Evolutionary conservation across 2,888 invertebrate genomes (phyloP).

Genomic region (Nycteola revayana): DNA sequence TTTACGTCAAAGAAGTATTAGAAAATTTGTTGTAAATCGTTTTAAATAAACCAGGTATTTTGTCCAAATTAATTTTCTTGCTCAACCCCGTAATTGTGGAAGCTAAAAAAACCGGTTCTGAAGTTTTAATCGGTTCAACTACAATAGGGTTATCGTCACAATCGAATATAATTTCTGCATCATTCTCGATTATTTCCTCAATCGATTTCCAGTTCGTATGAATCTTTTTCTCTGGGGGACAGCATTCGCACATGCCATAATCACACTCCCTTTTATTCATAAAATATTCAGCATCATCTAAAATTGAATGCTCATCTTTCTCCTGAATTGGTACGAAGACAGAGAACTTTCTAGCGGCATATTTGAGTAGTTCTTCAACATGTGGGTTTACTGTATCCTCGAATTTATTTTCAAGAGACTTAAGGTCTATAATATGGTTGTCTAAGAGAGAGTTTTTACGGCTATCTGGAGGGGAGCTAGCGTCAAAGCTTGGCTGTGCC

Average conservation of each 20-base stretch:
- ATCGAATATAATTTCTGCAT: slow-evolving; percentile 76
- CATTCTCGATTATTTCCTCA: slow-evolving; percentile 73
- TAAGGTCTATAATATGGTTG: slow-evolving; percentile 33
- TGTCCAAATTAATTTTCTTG: slow-evolving; percentile 47
- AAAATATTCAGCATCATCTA: slow-evolving; percentile 67
- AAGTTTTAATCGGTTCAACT: slow-evolving; percentile 48
- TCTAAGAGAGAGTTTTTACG: slow-evolving; percentile 44
- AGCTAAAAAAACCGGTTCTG: slow-evolving; percentile 27
- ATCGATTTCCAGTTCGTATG: slow-evolving; percentile 67
- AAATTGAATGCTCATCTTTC: slow-evolving; percentile 57
- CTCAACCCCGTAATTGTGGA: slow-evolving; percentile 31
- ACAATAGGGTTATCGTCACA: slow-evolving; percentile 64
- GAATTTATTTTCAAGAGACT: slow-evolving; percentile 26
- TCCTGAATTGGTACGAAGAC: slow-evolving; percentile 48
- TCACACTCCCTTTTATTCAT: slow-evolving; percentile 71
- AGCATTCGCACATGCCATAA: slow-evolving; percentile 68
- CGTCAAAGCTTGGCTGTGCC: slow-evolving; percentile 43
- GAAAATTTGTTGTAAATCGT: slow-evolving; percentile 53
- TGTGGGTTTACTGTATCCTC: slow-evolving; percentile 49
- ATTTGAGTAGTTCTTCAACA: slow-evolving; percentile 58
- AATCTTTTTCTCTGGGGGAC: slow-evolving; percentile 47
- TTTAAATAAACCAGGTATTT: slow-evolving; percentile 52
- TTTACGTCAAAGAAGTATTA: slow-evolving; percentile 34
- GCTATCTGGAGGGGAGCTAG: slow-evolving; percentile 38
- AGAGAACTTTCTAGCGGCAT: slow-evolving; percentile 67